A percentile compares a stretch with the other conserved stretches of the same genome.
phyloP scores from a whole-genome alignment of 2,888 invertebrate species.

The Drosophila mettleri region DNA sequence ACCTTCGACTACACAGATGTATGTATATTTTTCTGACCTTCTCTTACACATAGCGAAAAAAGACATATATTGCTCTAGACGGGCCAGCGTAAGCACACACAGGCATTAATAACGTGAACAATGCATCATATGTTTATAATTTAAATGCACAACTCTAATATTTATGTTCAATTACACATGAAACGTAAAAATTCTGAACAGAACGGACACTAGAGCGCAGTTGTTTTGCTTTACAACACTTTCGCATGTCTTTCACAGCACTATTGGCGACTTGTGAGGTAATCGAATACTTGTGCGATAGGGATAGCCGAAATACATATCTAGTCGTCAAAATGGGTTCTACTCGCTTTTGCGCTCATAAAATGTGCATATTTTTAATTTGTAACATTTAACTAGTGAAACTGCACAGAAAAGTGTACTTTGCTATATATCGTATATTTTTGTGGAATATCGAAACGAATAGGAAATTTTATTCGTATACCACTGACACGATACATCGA shows the following conservation, averaged over 20 bases:
- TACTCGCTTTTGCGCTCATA: not conserved
- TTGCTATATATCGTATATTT: not conserved
- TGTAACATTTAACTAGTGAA: not conserved
- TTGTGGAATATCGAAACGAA: not conserved
- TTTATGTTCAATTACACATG: constrained; percentile 52
- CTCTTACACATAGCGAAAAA: constrained; percentile 59
- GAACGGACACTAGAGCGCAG: constrained; percentile 58
- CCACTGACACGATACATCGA: not conserved
- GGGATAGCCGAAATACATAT: constrained; percentile 15
- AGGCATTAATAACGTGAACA: constrained; percentile 7
- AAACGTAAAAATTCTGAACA: constrained; percentile 61
- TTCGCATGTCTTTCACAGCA: constrained; percentile 45
- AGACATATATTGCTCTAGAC: constrained; percentile 27
- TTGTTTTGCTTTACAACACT: constrained; percentile 66
- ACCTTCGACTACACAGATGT: constrained; percentile 51
- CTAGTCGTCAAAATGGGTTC: not conserved
- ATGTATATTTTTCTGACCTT: constrained; percentile 78
- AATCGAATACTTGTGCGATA: constrained; percentile 35
- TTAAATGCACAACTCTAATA: constrained; percentile 33
- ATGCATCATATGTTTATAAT: constrained; percentile 20
- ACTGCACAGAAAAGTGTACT: not conserved
- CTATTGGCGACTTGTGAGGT: constrained; percentile 22
- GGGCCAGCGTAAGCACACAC: constrained; percentile 16
- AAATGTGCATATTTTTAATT: not conserved
- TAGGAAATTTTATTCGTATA: not conserved